Base-by-base conservation (phyloP, 1,140 invertebrate genomes). In the Gonioctena quinquepunctata region DNA sequence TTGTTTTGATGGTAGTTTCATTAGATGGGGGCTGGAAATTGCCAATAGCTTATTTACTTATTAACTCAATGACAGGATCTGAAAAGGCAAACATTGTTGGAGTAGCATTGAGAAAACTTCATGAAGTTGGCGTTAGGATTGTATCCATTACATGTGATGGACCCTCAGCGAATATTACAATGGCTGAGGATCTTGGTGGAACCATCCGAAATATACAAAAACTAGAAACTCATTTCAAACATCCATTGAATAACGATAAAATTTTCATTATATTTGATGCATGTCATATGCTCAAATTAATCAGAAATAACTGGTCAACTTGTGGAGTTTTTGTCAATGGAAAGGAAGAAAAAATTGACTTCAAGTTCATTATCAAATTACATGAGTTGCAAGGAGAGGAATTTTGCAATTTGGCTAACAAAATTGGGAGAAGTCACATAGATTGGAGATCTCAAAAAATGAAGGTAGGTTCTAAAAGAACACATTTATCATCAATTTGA, bases 21-120 rank as follows among this genome's bases (percentile, higher is more conserved):
- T 52, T 60, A 56, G 80, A 77, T 66, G 72, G 23, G n/a, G 6
- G 18, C 72, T 83, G 76, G 73, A 77, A 82, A 74, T 68, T 77
- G 61, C 81, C 68, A 8, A 69, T 79, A 28, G 75, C 54, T 23
- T 79, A 76, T 61, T 79, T 73, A 69, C 72, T 76, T 42, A 74
- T 70, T 16, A 62, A 71, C 19, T 56, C 63, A 22, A n/a, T 78
- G 13, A 75, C 57, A 11, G 71, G 22, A 16, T 6, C 16, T 8
- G 71, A 73, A 57, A 70, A 68, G 50, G 74, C 65, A 6, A 75
- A 70, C 27, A 18, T 68, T 26, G 63, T 76, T 23, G 69, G 69
- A 33, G 56, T 69, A 69, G 60, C 59, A 56, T 50, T 75, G 33
- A 59, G 54, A 50, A 54, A 48, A 42, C 19, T 74, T 27, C 13